A percentile compares a stretch with the other conserved stretches of the same genome.
Evolutionary conservation across 1,140 invertebrate genomes (phyloP).

Genomic region (Alviniconcha marisindica): DNA sequence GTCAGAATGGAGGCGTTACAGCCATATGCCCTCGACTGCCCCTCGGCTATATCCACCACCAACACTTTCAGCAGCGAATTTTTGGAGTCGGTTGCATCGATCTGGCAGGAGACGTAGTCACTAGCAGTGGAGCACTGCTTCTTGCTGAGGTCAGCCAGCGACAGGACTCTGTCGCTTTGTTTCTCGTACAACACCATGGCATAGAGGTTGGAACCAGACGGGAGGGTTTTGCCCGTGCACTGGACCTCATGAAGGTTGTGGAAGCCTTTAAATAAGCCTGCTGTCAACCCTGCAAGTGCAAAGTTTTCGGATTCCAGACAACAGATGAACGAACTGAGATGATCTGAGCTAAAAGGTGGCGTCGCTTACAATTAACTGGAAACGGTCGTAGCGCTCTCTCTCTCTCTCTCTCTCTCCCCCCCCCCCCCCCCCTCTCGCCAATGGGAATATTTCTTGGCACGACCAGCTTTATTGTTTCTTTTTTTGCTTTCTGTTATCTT

Average conservation of each 20-base stretch:
- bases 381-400: too few relatives aligned
- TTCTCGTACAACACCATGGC: slow-evolving; percentile 5
- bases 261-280: not conserved
- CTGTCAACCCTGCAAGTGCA: not conserved
- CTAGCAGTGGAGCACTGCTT: not conserved
- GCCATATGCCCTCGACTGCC: not conserved
- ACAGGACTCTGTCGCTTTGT: not conserved
- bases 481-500: too few relatives aligned
- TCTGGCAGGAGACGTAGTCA: not conserved
- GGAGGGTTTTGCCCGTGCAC: not conserved
- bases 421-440: too few relatives aligned
- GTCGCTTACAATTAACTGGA: too few relatives aligned
- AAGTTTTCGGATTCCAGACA: too few relatives aligned
- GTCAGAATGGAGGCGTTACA: not conserved
- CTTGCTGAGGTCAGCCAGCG: slow-evolving; percentile 5
- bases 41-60: not conserved
- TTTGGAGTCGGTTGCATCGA: not conserved
- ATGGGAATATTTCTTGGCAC: too few relatives aligned
- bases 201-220: not conserved
- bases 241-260: slow-evolving; percentile 5
- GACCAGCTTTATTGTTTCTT: too few relatives aligned
- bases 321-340: too few relatives aligned
- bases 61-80: not conserved
- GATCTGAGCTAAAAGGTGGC: too few relatives aligned
- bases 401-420: too few relatives aligned